Percentiles rank a stretch among this genome's conserved stretches.
These are phyloP conservation scores for Euphonia xanthogaster DNA, from an alignment of 2,797 vertebrate species.

Conservation along the genomic window DNA sequence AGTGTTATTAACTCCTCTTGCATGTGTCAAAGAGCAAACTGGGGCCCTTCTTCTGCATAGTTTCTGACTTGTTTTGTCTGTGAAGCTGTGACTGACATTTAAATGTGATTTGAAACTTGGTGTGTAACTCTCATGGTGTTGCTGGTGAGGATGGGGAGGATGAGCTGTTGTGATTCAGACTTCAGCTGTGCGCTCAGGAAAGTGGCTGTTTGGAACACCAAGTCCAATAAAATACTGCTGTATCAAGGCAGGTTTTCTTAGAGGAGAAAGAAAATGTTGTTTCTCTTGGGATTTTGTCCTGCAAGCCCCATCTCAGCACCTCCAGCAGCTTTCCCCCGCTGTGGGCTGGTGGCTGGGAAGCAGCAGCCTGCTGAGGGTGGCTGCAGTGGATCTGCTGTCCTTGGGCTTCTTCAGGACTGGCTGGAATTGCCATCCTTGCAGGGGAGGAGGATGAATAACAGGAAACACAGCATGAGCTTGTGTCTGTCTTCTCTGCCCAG, in stretches of 20 bases:
- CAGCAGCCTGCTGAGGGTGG: accelerated
- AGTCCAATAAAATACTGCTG: neutral
- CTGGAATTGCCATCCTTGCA: neutral
- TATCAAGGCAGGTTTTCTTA: neutral
- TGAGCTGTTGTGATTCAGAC: neutral
- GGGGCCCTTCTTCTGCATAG: accelerated
- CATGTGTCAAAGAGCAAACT: neutral
- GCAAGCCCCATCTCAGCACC: neutral
- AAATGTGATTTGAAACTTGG: neutral
- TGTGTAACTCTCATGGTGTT: accelerated
- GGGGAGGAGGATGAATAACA: too few relatives aligned
- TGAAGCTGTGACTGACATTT: neutral
- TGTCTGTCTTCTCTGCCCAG: neutral
- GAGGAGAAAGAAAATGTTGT: accelerated
- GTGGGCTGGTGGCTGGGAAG: neutral
- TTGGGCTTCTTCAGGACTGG: neutral
- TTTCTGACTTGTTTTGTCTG: neutral
- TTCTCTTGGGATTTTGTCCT: neutral
- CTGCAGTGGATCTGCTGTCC: neutral
- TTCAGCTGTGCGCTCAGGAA: accelerated
- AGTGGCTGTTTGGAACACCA: neutral
- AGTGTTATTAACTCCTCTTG: neutral
- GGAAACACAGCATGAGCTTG: accelerated
- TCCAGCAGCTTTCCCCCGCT: accelerated
- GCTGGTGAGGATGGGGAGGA: neutral